Evolutionary conservation across 2,113 vertebrate genomes (phyloP).

Genomic region (Alligator sinensis): DNA sequence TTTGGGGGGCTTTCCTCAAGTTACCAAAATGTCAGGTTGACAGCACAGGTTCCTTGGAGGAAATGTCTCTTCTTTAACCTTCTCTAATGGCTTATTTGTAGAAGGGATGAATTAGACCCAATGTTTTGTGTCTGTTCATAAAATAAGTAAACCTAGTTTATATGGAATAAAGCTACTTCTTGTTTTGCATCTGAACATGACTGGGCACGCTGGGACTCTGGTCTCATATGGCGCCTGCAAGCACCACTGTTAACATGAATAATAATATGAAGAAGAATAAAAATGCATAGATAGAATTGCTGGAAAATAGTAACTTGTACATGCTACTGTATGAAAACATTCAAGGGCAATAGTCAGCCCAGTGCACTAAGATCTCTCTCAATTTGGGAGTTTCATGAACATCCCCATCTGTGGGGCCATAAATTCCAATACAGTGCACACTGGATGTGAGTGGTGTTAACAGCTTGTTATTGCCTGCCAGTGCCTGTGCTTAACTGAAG

Average conservation of each 20-base stretch:
- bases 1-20: not conserved
- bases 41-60: not conserved
- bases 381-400: not conserved
- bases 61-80: not conserved
- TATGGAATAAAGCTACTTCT: not conserved
- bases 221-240: not conserved
- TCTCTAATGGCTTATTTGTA: not conserved
- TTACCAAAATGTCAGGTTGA: not conserved
- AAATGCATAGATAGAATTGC: not conserved
- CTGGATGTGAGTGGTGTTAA: not conserved
- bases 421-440: not conserved
- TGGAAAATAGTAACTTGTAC: not conserved
- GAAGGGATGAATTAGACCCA: not conserved
- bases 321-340: not conserved
- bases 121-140: not conserved
- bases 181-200: not conserved
- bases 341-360: not conserved
- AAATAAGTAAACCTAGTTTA: not conserved
- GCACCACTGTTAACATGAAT: not conserved
- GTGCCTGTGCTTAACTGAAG: conserved; percentile 45
- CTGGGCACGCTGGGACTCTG: not conserved
- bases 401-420: not conserved
- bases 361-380: not conserved
- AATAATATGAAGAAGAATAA: not conserved
- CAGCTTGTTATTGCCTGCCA: not conserved